These are phyloP conservation scores for Bradypodion pumilum DNA, from an alignment of 2,797 vertebrate genomes.

Conservation along the genomic window DNA sequence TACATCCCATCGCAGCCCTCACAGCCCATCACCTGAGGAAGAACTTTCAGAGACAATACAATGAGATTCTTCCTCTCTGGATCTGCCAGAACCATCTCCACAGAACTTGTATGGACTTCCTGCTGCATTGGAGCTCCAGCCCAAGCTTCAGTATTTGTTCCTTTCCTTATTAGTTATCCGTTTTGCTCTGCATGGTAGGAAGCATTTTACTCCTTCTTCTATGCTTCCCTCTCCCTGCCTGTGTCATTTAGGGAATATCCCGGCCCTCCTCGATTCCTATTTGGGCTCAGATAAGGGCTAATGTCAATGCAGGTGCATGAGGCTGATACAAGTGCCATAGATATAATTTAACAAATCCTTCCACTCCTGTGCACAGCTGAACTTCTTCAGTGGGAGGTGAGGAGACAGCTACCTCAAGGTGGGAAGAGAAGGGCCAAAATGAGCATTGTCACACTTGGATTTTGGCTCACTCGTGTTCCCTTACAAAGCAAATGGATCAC, in stretches of 20 bases:
- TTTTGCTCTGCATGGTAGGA: constrained; percentile 32
- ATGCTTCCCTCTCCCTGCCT: not conserved
- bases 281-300: not conserved
- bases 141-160: constrained; percentile 11
- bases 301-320: not conserved
- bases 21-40: constrained; percentile 82
- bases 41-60: not conserved
- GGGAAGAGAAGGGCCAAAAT: not conserved
- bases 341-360: not conserved
- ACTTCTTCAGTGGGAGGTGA: not conserved
- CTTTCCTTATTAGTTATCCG: not conserved
- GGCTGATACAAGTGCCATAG: not conserved
- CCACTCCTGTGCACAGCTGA: not conserved
- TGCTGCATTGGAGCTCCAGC: constrained; percentile 5
- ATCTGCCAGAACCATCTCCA: not conserved
- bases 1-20: constrained; percentile 82
- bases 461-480: not conserved
- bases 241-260: not conserved
- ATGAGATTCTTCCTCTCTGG: not conserved
- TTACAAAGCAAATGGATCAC: not conserved
- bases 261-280: not conserved
- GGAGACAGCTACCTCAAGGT: not conserved
- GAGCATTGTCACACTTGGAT: not conserved
- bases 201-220: constrained; percentile 1
- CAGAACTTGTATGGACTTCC: not conserved